Evolutionary conservation across 2,888 invertebrate species (phyloP).

Genomic region (Pandemis cinnamomeana): DNA sequence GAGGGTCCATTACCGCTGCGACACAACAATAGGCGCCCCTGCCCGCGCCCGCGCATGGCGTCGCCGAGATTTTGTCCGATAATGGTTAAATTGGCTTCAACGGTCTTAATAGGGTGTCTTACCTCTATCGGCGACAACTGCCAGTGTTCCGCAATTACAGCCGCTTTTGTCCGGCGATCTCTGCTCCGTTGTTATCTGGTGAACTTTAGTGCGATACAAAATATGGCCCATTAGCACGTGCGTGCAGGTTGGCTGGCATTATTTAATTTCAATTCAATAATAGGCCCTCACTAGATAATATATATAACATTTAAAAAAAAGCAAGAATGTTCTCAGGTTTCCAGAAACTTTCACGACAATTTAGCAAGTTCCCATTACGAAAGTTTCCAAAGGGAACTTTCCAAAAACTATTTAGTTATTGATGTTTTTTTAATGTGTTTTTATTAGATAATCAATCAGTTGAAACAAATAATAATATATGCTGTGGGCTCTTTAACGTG

Average conservation of each 20-base stretch:
- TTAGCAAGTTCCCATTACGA: no score
- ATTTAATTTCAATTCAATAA: neutral
- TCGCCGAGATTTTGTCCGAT: conserved; percentile 71
- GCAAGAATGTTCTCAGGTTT: no score
- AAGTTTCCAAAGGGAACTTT: no score
- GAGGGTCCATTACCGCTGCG: conserved; percentile 63
- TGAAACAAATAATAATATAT: no score
- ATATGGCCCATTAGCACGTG: conserved; percentile 30
- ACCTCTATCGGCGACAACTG: conserved; percentile 60
- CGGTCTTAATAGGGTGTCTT: conserved; percentile 62
- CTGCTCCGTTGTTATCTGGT: conserved; percentile 31
- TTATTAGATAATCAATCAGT: no score
- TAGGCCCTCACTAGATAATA: neutral
- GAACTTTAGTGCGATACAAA: conserved; percentile 17
- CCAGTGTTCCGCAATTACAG: conserved; percentile 50
- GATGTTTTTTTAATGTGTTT: no score
- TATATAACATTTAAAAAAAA: no score
- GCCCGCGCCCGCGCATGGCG: conserved; percentile 60
- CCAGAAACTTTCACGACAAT: no score
- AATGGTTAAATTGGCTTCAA: conserved; percentile 74
- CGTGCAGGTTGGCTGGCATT: conserved; percentile 8
- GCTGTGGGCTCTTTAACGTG: no score
- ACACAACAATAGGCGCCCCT: conserved; percentile 71
- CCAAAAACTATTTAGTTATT: no score
- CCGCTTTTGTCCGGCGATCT: conserved; percentile 43